Evolutionary conservation across 2,888 invertebrate genomes (phyloP).

Genomic region (Sarcophaga subvicina): DNA sequence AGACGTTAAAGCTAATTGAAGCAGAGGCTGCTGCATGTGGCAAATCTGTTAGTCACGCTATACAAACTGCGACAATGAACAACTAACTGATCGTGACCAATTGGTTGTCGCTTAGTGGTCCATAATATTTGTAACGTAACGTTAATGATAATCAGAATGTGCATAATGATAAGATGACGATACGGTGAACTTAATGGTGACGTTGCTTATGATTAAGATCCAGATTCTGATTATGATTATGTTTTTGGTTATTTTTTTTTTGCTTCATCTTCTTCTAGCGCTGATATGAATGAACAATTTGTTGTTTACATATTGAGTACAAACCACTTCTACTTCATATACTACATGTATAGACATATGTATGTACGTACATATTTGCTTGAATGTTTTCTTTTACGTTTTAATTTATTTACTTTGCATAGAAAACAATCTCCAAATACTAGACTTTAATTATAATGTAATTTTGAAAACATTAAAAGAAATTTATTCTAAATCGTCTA

Average conservation of each 20-base stretch:
- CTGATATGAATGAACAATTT: not conserved
- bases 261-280: not conserved
- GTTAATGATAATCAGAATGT: constrained; percentile 8
- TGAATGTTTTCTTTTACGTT: no score
- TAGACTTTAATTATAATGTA: no score
- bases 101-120: constrained; percentile 61
- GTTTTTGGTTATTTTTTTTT: no score
- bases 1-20: constrained; percentile 61
- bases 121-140: constrained; percentile 38
- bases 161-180: constrained; percentile 4
- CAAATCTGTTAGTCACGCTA: constrained; percentile 66
- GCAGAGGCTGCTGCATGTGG: constrained; percentile 58
- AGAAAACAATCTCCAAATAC: no score
- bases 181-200: not conserved
- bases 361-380: no score
- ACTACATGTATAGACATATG: no score
- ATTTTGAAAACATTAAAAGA: no score
- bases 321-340: no score
- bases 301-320: not conserved
- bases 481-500: no score
- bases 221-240: not conserved
- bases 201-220: not conserved
- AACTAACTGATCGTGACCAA: constrained; percentile 70
- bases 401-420: no score
- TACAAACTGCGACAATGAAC: constrained; percentile 63